These are phyloP conservation scores for Acleris literana DNA, from an alignment of 2,888 invertebrate species.

Conservation along the genomic window DNA sequence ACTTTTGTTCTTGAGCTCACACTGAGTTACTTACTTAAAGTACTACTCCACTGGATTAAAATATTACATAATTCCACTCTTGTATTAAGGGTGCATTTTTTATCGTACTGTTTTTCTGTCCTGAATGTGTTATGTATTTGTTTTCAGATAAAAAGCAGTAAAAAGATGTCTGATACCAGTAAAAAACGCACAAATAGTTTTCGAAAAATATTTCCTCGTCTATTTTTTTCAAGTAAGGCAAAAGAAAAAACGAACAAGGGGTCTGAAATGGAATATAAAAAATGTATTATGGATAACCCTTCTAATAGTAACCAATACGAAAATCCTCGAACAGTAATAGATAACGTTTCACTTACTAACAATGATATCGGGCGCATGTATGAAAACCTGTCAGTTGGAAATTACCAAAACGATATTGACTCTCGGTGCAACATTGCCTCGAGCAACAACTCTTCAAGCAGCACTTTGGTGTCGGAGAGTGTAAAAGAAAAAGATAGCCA, in stretches of 20 bases:
- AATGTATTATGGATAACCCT: constrained; percentile 38
- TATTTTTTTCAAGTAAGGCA: constrained; percentile 66
- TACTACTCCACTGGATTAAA: too few species aligned
- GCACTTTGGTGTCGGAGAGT: constrained; percentile 72
- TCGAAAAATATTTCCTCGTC: constrained; percentile 67
- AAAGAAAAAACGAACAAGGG: constrained; percentile 63
- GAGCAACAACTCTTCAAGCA: constrained; percentile 69
- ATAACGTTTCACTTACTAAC: constrained; percentile 43
- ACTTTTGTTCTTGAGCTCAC: too few species aligned
- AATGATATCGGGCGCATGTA: constrained; percentile 65
- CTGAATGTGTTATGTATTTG: constrained; percentile 30
- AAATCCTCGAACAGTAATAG: constrained; percentile 59
- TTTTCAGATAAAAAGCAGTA: constrained; percentile 44
- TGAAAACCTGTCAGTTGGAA: constrained; percentile 64
- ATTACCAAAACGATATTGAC: constrained; percentile 49
- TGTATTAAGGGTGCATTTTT: too few species aligned
- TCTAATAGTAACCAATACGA: constrained; percentile 65
- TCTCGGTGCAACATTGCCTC: constrained; percentile 50
- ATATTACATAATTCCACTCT: too few species aligned
- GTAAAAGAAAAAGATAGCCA: constrained; percentile 47
- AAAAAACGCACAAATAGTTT: constrained; percentile 71
- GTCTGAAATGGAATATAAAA: constrained; percentile 41
- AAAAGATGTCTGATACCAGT: constrained; percentile 62
- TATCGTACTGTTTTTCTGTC: background rate
- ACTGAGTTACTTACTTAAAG: too few species aligned